Evolutionary conservation across 2,797 vertebrate species (phyloP).

Genomic region (Furcifer pardalis): DNA sequence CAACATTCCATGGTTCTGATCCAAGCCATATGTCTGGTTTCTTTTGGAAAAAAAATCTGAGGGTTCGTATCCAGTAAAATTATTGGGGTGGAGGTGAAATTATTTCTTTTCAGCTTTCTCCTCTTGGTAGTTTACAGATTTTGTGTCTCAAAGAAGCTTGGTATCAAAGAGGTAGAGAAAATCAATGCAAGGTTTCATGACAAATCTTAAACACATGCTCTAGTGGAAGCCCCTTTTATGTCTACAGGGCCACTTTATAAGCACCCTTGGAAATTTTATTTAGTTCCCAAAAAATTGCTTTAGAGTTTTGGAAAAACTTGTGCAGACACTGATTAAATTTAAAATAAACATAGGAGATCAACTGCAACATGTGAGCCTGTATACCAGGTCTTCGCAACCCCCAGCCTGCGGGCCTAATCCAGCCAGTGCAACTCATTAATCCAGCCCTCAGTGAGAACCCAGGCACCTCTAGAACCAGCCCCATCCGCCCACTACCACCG

Average conservation of each 20-base stretch:
- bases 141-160: constrained; percentile 44
- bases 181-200: constrained; percentile 16
- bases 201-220: background rate
- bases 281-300: background rate
- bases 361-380: background rate
- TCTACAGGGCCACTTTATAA: background rate
- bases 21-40: constrained; percentile 20
- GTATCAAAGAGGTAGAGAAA: background rate
- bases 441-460: too few relatives aligned
- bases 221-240: background rate
- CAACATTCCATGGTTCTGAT: constrained; percentile 14
- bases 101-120: constrained; percentile 31
- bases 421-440: too few relatives aligned
- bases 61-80: constrained; percentile 43
- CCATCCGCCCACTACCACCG: too few relatives aligned
- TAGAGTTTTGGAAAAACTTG: background rate
- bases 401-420: too few relatives aligned
- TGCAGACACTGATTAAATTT: background rate
- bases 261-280: background rate
- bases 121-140: constrained; percentile 54
- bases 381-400: too few relatives aligned
- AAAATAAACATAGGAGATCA: background rate
- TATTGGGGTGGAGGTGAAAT: constrained; percentile 55
- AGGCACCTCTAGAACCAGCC: too few relatives aligned
- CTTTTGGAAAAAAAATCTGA: background rate